phyloP scores from a whole-genome alignment of 1,140 invertebrate genomes.

The Papilio dardanus region DNA sequence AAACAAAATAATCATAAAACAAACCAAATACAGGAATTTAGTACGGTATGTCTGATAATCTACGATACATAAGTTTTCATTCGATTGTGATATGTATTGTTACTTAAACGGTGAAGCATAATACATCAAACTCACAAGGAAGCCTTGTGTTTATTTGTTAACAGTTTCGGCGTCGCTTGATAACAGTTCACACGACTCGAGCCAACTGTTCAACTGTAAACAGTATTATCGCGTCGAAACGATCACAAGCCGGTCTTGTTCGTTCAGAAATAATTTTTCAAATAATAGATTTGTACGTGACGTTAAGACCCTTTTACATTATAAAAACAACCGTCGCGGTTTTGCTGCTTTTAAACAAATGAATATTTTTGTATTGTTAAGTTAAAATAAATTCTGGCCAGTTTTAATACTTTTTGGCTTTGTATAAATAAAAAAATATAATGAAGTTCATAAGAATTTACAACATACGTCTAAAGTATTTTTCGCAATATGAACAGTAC shows the following conservation, averaged over 20 bases:
- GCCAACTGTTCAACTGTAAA: slow-evolving; percentile 12
- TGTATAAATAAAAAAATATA: too few relatives aligned
- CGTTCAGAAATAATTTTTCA: slow-evolving; percentile 4
- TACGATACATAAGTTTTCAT: background rate
- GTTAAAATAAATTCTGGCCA: too few relatives aligned
- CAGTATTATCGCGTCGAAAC: slow-evolving; percentile 21
- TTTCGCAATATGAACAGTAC: too few relatives aligned
- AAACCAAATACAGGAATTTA: background rate
- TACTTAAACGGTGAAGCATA: background rate
- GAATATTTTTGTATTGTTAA: background rate
- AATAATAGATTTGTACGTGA: slow-evolving; percentile 23
- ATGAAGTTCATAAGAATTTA: too few relatives aligned
- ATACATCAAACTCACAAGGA: background rate
- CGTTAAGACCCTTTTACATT: background rate
- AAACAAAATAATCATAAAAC: too few relatives aligned
- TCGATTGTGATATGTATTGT: background rate
- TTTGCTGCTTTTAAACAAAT: background rate
- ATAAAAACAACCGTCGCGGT: background rate
- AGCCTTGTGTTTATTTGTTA: slow-evolving; percentile 4
- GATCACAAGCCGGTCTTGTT: slow-evolving; percentile 12
- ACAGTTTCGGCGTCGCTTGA: slow-evolving; percentile 10
- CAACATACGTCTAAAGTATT: too few relatives aligned
- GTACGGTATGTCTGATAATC: background rate
- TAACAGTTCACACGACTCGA: slow-evolving; percentile 13
- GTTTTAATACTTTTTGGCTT: too few relatives aligned